Conservation (phyloP, 2,888 invertebrate genomes). For the Oxyteleia sp. region DNA sequence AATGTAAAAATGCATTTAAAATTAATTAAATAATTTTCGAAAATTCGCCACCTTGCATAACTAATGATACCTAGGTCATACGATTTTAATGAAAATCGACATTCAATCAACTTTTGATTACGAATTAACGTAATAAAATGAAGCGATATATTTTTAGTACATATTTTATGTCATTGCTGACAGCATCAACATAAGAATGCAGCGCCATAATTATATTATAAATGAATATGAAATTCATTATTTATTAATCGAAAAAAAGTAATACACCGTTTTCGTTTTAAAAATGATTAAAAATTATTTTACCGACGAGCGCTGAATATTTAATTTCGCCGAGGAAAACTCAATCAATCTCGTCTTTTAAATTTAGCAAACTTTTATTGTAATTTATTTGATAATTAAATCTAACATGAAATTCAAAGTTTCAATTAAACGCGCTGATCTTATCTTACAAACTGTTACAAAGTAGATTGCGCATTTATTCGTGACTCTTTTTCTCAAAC, state of each 20-base stretch:
- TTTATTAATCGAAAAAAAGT: constrained; percentile 39
- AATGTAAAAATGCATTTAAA: no score
- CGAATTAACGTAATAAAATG: constrained; percentile 44
- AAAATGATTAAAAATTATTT: constrained; percentile 49
- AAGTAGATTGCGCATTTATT: no score
- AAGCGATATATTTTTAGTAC: constrained; percentile 44
- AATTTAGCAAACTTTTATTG: constrained; percentile 37
- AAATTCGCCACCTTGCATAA: constrained; percentile 17
- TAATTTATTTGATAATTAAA: constrained; percentile 27
- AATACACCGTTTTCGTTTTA: constrained; percentile 45
- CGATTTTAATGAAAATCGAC: constrained; percentile 44
- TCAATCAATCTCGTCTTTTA: constrained; percentile 38
- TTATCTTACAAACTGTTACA: no score
- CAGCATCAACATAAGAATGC: constrained; percentile 48
- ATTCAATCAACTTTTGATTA: constrained; percentile 45
- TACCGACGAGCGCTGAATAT: constrained; percentile 30
- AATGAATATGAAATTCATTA: constrained; percentile 39
- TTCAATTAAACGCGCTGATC: no score
- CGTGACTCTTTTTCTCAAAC: no score
- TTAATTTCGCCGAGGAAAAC: constrained; percentile 25
- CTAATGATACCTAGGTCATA: constrained; percentile 14
- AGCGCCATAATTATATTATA: constrained; percentile 27
- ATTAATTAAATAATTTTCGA: constrained; percentile 29
- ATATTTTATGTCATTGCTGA: constrained; percentile 52
- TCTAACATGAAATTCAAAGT: not conserved